Evolutionary conservation across 2,888 invertebrate genomes (phyloP).

Genomic region (Argynnis bischoffii): DNA sequence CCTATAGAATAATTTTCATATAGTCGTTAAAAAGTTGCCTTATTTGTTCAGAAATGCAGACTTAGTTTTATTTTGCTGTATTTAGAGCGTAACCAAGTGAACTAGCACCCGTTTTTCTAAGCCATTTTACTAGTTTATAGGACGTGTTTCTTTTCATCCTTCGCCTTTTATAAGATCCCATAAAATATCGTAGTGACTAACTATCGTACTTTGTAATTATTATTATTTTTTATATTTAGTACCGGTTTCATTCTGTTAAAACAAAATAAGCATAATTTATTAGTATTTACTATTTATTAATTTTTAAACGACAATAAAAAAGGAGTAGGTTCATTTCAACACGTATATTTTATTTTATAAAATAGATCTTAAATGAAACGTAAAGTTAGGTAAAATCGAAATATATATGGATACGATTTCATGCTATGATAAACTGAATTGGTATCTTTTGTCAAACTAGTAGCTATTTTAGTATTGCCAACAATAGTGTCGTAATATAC

Average conservation of each 20-base stretch:
- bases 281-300: too few species aligned
- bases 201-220: not conserved
- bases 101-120: constrained; percentile 22
- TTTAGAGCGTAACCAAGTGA: constrained; percentile 34
- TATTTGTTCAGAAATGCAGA: constrained; percentile 13
- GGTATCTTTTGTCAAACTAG: not conserved
- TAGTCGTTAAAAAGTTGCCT: constrained; percentile 10
- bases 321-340: too few species aligned
- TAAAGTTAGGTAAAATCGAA: not conserved
- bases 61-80: constrained; percentile 23
- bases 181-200: constrained; percentile 4
- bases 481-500: not conserved
- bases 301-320: too few species aligned
- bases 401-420: not conserved
- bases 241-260: too few species aligned
- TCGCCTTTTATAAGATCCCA: constrained; percentile 13
- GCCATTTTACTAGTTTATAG: constrained; percentile 25
- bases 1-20: constrained; percentile 25
- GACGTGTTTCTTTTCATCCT: constrained; percentile 26
- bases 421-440: not conserved
- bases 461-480: not conserved
- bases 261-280: too few species aligned
- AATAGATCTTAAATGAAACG: too few species aligned
- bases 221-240: not conserved
- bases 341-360: too few species aligned